phyloP scores from a whole-genome alignment of 2,797 vertebrate genomes.

The Alosa sapidissima region DNA sequence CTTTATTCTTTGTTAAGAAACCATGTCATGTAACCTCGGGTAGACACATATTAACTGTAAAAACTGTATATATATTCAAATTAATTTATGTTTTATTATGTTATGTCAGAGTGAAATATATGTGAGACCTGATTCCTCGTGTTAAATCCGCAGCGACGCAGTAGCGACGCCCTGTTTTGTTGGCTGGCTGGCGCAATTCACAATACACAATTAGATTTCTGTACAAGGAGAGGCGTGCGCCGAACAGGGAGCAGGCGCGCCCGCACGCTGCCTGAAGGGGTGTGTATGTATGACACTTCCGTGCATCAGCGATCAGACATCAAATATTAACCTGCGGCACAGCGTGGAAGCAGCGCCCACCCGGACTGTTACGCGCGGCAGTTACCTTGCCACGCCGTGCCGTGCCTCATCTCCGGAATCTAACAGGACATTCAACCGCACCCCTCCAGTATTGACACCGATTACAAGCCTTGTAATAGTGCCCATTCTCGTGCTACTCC shows the following conservation, averaged over 20 bases:
- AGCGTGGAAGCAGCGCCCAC: conserved; percentile 26
- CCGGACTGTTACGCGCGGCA: conserved; percentile 5
- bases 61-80: too few relatives aligned
- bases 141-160: conserved; percentile 19
- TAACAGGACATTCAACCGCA: conserved; percentile 35
- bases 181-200: conserved; percentile 25
- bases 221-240: conserved; percentile 22
- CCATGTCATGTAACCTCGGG: not conserved
- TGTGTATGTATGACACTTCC: conserved; percentile 40
- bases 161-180: conserved; percentile 43
- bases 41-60: too few relatives aligned
- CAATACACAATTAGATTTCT: conserved; percentile 21
- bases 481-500: conserved; percentile 15
- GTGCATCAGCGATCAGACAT: conserved; percentile 44
- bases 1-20: too few relatives aligned
- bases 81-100: not conserved
- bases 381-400: not conserved
- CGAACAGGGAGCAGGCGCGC: conserved; percentile 28
- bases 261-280: conserved; percentile 38
- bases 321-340: conserved; percentile 49
- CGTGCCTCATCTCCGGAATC: conserved; percentile 27
- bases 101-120: conserved; percentile 2
- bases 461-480: not conserved
- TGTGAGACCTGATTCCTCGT: not conserved
- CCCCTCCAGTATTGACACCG: conserved; percentile 23